Evolutionary conservation across 2,797 vertebrate species (phyloP).

Genomic region (Staurois parvus): DNA sequence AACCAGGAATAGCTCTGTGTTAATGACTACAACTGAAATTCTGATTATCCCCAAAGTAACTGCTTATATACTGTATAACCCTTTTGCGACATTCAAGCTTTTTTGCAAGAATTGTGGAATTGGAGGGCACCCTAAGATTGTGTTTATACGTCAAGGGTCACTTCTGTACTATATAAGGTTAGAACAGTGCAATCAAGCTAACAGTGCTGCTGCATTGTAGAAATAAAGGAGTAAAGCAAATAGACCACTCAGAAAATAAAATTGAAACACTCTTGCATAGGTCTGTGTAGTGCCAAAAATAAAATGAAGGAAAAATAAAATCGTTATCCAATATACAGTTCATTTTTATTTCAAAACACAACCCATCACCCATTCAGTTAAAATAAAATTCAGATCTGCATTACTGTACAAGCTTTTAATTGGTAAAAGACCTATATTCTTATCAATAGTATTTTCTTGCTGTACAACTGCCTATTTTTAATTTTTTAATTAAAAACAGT

Average conservation of each 20-base stretch:
- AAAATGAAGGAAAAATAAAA: neutral
- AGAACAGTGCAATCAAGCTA: neutral
- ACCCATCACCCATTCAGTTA: neutral
- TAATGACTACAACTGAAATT: neutral
- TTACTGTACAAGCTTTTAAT: too few relatives aligned
- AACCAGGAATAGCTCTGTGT: neutral
- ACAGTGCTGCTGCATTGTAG: neutral
- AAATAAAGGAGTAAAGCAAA: neutral
- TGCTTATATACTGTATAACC: neutral
- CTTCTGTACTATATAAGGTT: neutral
- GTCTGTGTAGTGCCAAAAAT: neutral
- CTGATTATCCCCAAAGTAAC: conserved; percentile 5
- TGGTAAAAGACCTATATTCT: too few relatives aligned
- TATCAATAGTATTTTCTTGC: too few relatives aligned
- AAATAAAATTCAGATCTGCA: too few relatives aligned
- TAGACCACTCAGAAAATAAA: neutral
- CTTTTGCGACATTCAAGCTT: neutral
- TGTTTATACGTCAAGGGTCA: conserved; percentile 2
- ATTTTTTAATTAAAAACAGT: too few relatives aligned
- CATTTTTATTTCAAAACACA: neutral
- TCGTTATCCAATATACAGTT: neutral
- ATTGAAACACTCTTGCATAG: neutral
- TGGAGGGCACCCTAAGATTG: neutral
- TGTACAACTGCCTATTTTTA: too few relatives aligned
- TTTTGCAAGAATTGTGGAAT: neutral